A percentile compares a stretch with the other conserved stretches of the same genome.
Conservation (phyloP, 2,113 vertebrate species). For the Hucho hucho region DNA sequence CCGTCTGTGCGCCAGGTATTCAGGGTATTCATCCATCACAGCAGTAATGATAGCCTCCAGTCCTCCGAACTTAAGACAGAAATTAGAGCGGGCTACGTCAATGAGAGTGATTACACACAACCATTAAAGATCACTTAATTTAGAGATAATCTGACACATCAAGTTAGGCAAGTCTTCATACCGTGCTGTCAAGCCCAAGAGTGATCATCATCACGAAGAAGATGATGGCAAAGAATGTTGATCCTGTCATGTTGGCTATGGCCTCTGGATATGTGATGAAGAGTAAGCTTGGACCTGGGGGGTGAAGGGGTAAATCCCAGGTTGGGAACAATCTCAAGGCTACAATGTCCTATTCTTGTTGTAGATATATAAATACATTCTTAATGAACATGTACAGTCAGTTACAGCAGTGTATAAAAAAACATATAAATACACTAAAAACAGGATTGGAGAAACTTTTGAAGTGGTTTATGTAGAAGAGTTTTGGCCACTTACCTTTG, state of each 20-base stretch:
- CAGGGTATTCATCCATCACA: conserved; percentile 87
- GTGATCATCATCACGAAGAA: conserved; percentile 95
- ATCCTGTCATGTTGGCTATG: conserved; percentile 90
- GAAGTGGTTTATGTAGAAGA: background rate
- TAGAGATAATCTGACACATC: background rate
- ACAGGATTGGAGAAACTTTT: no score
- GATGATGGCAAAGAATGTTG: conserved; percentile 87
- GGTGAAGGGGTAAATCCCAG: background rate
- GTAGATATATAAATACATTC: background rate
- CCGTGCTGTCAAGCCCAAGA: conserved; percentile 91
- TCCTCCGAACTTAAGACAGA: conserved; percentile 82
- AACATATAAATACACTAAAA: no score
- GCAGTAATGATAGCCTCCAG: conserved; percentile 89
- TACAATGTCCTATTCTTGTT: background rate
- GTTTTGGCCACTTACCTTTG: conserved; percentile 73
- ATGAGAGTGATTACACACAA: background rate
- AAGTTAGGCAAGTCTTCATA: conserved; percentile 46
- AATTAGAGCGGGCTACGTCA: background rate
- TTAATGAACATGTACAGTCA: background rate
- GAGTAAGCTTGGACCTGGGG: conserved; percentile 85
- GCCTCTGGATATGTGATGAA: conserved; percentile 95
- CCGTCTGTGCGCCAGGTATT: conserved; percentile 76
- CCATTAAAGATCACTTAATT: background rate
- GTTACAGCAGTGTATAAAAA: no score
- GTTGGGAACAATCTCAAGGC: no score